phyloP scores from a whole-genome alignment of 2,113 vertebrate species.

The Heterocephalus glaber region DNA sequence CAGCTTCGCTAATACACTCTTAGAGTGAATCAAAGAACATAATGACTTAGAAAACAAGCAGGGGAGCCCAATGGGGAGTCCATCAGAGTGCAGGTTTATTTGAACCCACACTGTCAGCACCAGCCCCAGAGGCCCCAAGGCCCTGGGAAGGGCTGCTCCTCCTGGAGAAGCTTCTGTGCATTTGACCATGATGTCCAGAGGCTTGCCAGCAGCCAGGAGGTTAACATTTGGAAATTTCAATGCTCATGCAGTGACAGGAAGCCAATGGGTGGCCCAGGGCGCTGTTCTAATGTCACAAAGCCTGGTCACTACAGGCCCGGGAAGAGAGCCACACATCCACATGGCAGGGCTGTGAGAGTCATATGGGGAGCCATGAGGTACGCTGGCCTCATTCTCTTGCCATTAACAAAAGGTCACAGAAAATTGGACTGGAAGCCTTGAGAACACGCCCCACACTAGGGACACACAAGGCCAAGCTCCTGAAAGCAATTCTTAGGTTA shows the following conservation, averaged over 20 bases:
- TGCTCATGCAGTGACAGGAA: background rate
- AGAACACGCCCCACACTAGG: background rate
- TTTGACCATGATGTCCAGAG: background rate
- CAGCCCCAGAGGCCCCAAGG: background rate
- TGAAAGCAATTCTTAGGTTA: background rate
- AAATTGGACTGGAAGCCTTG: conserved; percentile 3
- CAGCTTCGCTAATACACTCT: background rate
- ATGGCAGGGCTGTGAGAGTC: fast-evolving
- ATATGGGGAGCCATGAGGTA: background rate
- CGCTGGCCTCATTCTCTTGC: fast-evolving
- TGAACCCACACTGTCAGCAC: fast-evolving
- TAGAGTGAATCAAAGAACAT: fast-evolving
- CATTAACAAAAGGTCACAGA: conserved; percentile 15
- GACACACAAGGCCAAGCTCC: background rate
- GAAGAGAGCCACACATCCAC: background rate
- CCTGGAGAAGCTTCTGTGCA: fast-evolving
- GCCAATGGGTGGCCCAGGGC: background rate
- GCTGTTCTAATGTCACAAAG: background rate
- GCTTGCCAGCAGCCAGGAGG: background rate
- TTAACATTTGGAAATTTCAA: fast-evolving
- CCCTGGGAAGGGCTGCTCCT: fast-evolving
- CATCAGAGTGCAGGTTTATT: fast-evolving
- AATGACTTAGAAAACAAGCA: background rate
- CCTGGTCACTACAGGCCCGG: background rate
- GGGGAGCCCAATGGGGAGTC: fast-evolving